phyloP scores from a whole-genome alignment of 2,113 vertebrate species.

The Carassius gibelio region DNA sequence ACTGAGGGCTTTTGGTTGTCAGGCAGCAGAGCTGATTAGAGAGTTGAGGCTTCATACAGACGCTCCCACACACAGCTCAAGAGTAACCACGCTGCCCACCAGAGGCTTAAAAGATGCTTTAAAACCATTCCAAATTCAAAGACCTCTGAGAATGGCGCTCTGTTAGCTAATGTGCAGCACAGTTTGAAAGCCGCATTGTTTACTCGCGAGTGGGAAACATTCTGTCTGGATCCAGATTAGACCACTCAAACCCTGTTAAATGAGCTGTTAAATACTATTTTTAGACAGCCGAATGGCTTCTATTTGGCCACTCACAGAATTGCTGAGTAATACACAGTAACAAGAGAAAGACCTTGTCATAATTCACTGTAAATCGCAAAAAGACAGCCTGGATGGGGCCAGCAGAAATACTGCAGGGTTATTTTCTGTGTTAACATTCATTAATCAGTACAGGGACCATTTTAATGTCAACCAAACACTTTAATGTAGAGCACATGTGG shows the following conservation, averaged over 20 bases:
- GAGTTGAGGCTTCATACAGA: conserved; percentile 58
- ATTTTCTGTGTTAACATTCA: not conserved
- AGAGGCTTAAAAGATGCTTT: conserved; percentile 47
- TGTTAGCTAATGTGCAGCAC: conserved; percentile 71
- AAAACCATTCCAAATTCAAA: conserved; percentile 28
- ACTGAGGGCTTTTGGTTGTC: conserved; percentile 65
- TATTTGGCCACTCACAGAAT: conserved; percentile 48
- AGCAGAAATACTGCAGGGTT: not conserved
- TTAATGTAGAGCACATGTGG: conserved; percentile 4
- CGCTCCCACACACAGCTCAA: conserved; percentile 36
- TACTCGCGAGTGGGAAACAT: conserved; percentile 71
- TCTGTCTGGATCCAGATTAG: conserved; percentile 63
- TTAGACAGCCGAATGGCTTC: conserved; percentile 56
- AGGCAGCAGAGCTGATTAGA: conserved; percentile 40
- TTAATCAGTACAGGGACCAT: not conserved
- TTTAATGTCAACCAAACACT: conserved; percentile 1
- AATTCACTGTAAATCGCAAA: conserved; percentile 25
- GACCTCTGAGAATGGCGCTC: conserved; percentile 46
- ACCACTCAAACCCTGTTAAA: conserved; percentile 65
- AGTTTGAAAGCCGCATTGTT: conserved; percentile 69
- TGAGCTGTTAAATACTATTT: conserved; percentile 58
- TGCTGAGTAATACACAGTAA: conserved; percentile 42
- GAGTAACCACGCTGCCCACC: conserved; percentile 46
- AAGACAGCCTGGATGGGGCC: not conserved
- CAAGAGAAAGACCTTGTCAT: not conserved